Base-by-base conservation (phyloP, 2,888 invertebrate species). In the Tenthredo amoena region DNA sequence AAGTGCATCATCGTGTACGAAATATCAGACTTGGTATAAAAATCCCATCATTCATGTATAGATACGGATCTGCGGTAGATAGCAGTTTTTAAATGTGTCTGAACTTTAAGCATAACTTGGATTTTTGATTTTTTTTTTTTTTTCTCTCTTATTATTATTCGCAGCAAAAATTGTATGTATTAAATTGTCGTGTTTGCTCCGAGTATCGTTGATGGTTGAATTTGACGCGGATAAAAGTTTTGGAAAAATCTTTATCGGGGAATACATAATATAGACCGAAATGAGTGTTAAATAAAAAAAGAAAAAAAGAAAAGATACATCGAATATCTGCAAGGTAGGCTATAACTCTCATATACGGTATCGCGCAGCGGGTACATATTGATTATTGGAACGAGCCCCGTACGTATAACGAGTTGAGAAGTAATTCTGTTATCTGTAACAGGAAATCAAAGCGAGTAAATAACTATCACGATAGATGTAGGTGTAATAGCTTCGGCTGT, bases 371-470 rank as follows among this genome's bases (percentile, higher is more conserved):
- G 50, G 55, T 77, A 74, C 21, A 55, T 77, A 77, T 77, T 77
- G 77, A 77, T 77, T 77, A 77, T 77, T 77, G 77, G 77, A 34
- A 77, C 40, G 37, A 47, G 77, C 55, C 26, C 62, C n/a, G 55
- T 77, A 31, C 50, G 50, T 77, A 55, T 77, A 26, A 77, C 18
- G 77, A 77, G 77, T 77, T 77, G 77, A 77, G 77, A 77, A 77
- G 77, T 77, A 77, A 77, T 77, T 77, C 34, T 55, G 77, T 77
- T 77, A 77, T 77, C 77, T 77, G 50, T 55, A 77, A 55, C 77
- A 77, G 77, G 77, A 77, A 77, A 77, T 77, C 77, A 55, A 77
- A 77, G n/a, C 77, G 77, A 77, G 77, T 77, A 77, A 77, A 77
- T 77, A 77, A 77, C 77, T 77, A 77, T 77, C 77, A 34, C 77